Conservation (phyloP, 2,113 vertebrate species). For the Psittacula cyanocephala region DNA sequence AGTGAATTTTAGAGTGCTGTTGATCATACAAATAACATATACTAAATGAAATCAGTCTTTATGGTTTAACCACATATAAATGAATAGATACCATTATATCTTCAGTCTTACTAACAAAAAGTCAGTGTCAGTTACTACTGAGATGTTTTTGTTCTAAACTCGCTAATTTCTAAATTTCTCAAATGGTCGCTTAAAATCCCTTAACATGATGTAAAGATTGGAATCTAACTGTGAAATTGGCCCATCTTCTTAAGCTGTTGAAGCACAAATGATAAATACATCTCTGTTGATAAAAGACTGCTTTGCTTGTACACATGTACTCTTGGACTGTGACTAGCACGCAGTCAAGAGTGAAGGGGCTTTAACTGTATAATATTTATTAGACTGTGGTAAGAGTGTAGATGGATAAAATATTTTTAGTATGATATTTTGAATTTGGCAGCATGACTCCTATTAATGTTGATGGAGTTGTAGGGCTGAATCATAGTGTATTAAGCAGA, state of each 20-base stretch:
- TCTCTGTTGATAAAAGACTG: neutral
- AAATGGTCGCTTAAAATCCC: neutral
- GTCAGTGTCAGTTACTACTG: neutral
- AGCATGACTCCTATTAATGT: conserved; percentile 35
- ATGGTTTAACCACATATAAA: neutral
- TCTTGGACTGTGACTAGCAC: neutral
- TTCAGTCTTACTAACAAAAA: neutral
- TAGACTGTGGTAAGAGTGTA: conserved; percentile 8
- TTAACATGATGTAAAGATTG: neutral
- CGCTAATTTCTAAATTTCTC: neutral
- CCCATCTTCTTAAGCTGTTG: neutral
- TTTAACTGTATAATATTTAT: conserved; percentile 1
- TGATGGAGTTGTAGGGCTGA: conserved; percentile 49
- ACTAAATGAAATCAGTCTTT: neutral
- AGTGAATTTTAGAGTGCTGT: neutral
- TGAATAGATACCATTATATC: neutral
- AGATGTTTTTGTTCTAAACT: neutral
- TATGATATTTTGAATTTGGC: conserved; percentile 42
- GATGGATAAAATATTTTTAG: conserved; percentile 36
- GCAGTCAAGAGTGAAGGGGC: neutral
- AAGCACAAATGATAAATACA: neutral
- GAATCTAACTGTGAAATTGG: neutral
- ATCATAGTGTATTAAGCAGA: conserved; percentile 30
- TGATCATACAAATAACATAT: neutral
- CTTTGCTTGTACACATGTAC: neutral